A percentile compares a stretch with the other conserved stretches of the same genome.
These are phyloP conservation scores for Leptosomus discolor DNA, from an alignment of 2,113 vertebrate genomes.

Conservation along the genomic window DNA sequence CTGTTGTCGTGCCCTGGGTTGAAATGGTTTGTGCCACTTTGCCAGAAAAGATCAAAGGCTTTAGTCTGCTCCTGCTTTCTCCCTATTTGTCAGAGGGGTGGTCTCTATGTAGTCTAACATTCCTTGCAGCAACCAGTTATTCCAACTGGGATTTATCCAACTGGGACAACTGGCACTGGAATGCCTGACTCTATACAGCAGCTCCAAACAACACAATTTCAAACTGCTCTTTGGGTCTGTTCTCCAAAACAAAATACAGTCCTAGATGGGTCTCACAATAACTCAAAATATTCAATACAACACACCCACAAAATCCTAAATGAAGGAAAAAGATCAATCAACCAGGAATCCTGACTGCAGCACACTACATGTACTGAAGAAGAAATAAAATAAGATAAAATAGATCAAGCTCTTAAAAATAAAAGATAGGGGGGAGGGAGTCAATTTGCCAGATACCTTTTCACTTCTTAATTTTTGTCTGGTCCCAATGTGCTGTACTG, in stretches of 20 bases:
- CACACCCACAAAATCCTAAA: background rate
- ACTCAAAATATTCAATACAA: background rate
- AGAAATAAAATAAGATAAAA: background rate
- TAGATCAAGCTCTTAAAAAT: background rate
- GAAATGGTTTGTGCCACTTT: background rate
- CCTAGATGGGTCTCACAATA: background rate
- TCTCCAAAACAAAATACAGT: background rate
- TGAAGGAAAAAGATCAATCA: background rate
- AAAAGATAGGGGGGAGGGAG: background rate
- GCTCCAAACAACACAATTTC: background rate
- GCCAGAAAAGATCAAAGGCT: background rate
- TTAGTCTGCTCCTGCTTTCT: background rate
- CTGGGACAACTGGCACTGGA: background rate
- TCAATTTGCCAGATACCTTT: background rate
- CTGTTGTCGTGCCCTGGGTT: background rate
- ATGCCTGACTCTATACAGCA: background rate
- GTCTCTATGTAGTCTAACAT: background rate
- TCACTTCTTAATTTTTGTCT: conserved; percentile 8
- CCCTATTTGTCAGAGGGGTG: background rate
- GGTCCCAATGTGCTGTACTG: background rate
- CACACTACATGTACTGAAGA: background rate
- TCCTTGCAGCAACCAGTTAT: background rate
- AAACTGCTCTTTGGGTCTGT: background rate
- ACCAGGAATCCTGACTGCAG: background rate
- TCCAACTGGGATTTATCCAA: background rate